A percentile compares a stretch with the other conserved stretches of the same genome.
Conservation (phyloP, 2,113 vertebrate species). For the Bambusicola thoracicus region DNA sequence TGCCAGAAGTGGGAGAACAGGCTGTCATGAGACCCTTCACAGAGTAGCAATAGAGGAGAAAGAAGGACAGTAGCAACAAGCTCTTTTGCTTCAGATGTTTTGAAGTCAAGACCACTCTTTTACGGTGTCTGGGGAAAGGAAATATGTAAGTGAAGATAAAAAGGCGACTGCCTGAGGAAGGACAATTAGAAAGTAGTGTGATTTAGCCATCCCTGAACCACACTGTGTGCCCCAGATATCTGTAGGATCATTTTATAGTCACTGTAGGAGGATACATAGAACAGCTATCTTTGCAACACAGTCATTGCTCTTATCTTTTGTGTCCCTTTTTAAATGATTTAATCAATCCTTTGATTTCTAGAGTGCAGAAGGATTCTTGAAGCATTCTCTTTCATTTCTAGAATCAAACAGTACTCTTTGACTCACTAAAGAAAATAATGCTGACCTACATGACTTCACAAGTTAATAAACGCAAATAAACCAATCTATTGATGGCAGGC, state of each 20-base stretch:
- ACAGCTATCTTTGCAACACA: not conserved
- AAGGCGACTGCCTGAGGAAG: not conserved
- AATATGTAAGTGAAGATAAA: not conserved
- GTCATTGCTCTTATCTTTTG: not conserved
- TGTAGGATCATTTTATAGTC: not conserved
- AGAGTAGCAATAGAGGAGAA: fast-evolving
- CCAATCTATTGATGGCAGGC: not conserved
- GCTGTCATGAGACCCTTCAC: not conserved
- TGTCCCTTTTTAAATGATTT: not conserved
- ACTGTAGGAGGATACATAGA: not conserved
- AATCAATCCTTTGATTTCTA: conserved; percentile 11
- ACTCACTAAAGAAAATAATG: not conserved
- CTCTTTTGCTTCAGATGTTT: not conserved
- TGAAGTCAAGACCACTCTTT: not conserved
- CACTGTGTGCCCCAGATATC: not conserved
- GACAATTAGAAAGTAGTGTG: not conserved
- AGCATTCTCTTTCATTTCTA: conserved; percentile 15
- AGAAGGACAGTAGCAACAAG: not conserved
- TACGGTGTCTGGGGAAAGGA: not conserved
- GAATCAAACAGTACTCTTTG: not conserved
- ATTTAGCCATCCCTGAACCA: not conserved
- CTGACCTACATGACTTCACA: not conserved
- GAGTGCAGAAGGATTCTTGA: not conserved
- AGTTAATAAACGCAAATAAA: conserved; percentile 33
- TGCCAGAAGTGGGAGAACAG: not conserved